These are phyloP conservation scores for Drosophila greeni DNA, from an alignment of 2,888 invertebrate genomes.

Conservation along the genomic window DNA sequence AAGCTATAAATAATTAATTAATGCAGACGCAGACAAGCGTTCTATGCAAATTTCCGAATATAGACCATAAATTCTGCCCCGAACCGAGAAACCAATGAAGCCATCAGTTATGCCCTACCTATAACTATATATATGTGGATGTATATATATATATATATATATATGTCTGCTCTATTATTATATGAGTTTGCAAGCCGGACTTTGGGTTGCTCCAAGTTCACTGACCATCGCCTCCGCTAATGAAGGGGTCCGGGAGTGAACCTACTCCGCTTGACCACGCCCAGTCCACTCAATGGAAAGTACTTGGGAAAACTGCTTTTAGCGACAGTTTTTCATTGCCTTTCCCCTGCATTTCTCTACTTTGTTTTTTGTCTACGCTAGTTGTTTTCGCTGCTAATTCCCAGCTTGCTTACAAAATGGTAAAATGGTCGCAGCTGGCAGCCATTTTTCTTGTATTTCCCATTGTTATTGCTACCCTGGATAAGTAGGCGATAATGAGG, in stretches of 20 bases:
- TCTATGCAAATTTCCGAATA: slow-evolving; percentile 69
- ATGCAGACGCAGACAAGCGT: slow-evolving; percentile 53
- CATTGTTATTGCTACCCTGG: slow-evolving; percentile 24
- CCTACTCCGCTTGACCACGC: slow-evolving; percentile 54
- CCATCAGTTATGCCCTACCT: slow-evolving; percentile 48
- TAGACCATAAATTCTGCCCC: slow-evolving; percentile 64
- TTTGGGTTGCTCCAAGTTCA: slow-evolving; percentile 35
- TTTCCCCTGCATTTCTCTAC: slow-evolving; percentile 13
- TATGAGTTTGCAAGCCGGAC: slow-evolving; percentile 17
- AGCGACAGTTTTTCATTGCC: slow-evolving; percentile 33
- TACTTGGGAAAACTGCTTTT: slow-evolving; percentile 38
- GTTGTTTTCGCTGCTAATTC: slow-evolving; percentile 56
- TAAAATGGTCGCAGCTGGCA: slow-evolving; percentile 58
- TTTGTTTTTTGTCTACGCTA: slow-evolving; percentile 11
- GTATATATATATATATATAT: not conserved
- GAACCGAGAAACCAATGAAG: slow-evolving; percentile 60
- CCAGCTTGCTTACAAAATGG: slow-evolving; percentile 66
- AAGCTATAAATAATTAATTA: slow-evolving; percentile 71
- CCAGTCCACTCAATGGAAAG: slow-evolving; percentile 37
- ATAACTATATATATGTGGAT: slow-evolving; percentile 1
- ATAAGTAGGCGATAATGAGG: slow-evolving; percentile 2
- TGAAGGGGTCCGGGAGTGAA: not conserved
- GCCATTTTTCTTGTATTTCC: slow-evolving; percentile 51
- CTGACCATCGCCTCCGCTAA: slow-evolving; percentile 29
- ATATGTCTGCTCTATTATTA: slow-evolving; percentile 23